Conservation (phyloP, 2,113 vertebrate species). For the Zonotrichia leucophrys region DNA sequence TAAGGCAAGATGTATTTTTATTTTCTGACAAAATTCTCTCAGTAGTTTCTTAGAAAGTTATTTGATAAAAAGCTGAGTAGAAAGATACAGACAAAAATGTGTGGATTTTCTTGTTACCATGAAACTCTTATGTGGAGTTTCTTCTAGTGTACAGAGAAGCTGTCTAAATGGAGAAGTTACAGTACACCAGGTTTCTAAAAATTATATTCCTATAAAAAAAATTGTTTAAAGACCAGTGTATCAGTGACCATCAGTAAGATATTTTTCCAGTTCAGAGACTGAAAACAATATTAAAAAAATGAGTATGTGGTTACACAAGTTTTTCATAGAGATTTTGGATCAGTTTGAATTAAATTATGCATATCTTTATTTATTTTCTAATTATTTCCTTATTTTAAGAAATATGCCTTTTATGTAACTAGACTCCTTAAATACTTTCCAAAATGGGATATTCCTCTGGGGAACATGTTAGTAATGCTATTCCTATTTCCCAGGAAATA, state of each 20-base stretch:
- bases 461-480: constrained; percentile 6
- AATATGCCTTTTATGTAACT: neutral
- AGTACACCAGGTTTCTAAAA: neutral
- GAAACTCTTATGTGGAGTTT: neutral
- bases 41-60: neutral
- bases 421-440: neutral
- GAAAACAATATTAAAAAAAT: neutral
- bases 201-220: neutral
- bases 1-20: neutral
- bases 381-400: neutral
- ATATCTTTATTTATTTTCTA: constrained; percentile 15
- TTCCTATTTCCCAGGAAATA: constrained; percentile 31
- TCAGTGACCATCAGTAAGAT: neutral
- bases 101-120: neutral
- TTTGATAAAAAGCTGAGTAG: neutral
- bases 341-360: neutral
- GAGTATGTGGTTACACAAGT: neutral
- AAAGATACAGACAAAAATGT: neutral
- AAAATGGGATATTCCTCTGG: neutral
- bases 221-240: neutral
- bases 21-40: neutral
- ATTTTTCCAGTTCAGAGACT: neutral
- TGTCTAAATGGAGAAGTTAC: neutral
- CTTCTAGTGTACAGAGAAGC: neutral
- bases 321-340: neutral